Base-by-base conservation (phyloP, 2,113 vertebrate genomes). In the Anarhynchus alexandrinus region DNA sequence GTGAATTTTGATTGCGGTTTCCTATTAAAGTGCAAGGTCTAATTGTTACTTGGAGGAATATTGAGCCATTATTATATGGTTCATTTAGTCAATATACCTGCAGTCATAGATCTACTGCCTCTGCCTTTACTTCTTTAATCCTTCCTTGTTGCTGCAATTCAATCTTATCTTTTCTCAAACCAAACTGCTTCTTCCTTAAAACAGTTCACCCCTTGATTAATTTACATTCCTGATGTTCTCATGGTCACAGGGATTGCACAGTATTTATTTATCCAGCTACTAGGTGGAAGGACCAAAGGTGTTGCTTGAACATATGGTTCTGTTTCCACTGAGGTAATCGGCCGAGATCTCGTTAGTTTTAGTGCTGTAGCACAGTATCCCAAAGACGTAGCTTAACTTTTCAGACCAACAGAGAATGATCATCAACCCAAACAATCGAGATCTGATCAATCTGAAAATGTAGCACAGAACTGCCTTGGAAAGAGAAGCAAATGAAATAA, bases 21-120 rank as follows among this genome's bases (percentile, higher is more conserved):
- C 64, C 38, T 81, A 85, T 91, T 79, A 72, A 70, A 82, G 12
- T 30, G 17, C 27, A 65, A 78, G 7, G 34, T 67, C 61, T 86
- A 95, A 76, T 82, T 90, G 47, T 78, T 89, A 87, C 70, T 76
- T 70, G 84, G 64, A 94, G 62, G 61, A 90, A 43, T 93, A 90
- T 45, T 0, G 4, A 90, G 55, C 57, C 54, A 81, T 88, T 80
- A 59, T 85, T 90, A 66, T 55, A 70, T 57, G n/a, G 45, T 19
- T 91, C 47, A 76, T 86, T 93, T 88, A 88, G 51, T 90, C 64
- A 77, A 74, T 94, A 83, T 70, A 42, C 45, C 70, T 80, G 40
- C 43, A 90, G 43, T 72, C 26, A 64, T 76, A 91, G 74, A 82
- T 65, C 29, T 27, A 14, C 36, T 76, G 15, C 21, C 25, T 80